phyloP scores from a whole-genome alignment of 1,140 invertebrate species.

The Scaptodrosophila lebanonensis region DNA sequence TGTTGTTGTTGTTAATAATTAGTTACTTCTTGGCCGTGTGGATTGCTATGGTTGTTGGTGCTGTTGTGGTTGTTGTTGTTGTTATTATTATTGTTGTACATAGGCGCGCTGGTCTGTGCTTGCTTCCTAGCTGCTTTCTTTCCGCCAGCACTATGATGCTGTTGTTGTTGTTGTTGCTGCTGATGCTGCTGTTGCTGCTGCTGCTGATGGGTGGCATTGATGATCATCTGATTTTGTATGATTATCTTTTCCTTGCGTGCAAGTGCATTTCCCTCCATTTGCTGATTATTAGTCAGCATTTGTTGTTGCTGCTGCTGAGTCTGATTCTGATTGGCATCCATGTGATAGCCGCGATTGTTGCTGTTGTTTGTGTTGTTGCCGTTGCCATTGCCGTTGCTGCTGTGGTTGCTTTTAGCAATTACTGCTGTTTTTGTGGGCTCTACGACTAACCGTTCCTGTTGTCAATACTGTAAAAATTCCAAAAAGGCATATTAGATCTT shows the following conservation, averaged over 20 bases:
- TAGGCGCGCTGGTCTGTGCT: constrained; percentile 43
- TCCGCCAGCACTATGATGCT: constrained; percentile 44
- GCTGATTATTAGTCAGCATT: constrained; percentile 4
- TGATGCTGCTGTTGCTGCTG: constrained; percentile 49
- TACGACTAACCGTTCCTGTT: constrained; percentile 76
- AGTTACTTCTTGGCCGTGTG: constrained; percentile 70
- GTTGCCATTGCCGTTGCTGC: constrained; percentile 35
- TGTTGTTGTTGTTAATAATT: constrained; percentile 60
- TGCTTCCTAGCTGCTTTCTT: constrained; percentile 37
- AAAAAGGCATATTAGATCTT: background rate
- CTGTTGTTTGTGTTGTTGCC: constrained; percentile 34
- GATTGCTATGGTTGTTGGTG: constrained; percentile 27
- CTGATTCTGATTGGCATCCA: constrained; percentile 60
- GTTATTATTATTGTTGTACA: constrained; percentile 57
- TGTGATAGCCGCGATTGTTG: constrained; percentile 61
- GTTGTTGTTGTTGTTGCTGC: constrained; percentile 39
- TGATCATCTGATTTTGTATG: constrained; percentile 76
- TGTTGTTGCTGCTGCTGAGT: constrained; percentile 31
- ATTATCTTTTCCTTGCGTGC: constrained; percentile 72
- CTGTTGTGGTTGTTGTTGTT: constrained; percentile 42
- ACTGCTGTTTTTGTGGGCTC: constrained; percentile 62
- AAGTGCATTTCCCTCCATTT: constrained; percentile 43
- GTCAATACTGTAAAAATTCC: constrained; percentile 65
- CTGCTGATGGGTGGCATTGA: constrained; percentile 66
- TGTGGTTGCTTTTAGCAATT: constrained; percentile 39